Evolutionary conservation across 2,888 invertebrate species (phyloP).

Genomic region (Troides helena): DNA sequence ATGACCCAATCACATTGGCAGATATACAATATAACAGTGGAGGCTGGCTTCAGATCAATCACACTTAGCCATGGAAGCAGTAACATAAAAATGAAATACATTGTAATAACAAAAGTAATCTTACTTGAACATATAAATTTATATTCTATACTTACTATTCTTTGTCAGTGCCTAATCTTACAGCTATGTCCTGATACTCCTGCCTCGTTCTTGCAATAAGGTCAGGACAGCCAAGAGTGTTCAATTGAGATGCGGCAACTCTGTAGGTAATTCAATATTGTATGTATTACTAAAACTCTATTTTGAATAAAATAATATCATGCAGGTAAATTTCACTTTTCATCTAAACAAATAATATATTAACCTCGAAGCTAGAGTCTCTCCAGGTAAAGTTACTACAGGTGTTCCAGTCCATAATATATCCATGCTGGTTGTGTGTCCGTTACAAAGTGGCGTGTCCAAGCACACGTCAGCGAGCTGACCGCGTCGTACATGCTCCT

Average conservation of each 20-base stretch:
- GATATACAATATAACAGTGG: too few relatives aligned
- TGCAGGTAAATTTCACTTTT: too few relatives aligned
- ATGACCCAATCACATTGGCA: too few relatives aligned
- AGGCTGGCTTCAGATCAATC: too few relatives aligned
- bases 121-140: neutral
- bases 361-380: slow-evolving; percentile 86
- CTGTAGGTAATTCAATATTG: slow-evolving; percentile 67
- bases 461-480: slow-evolving; percentile 98
- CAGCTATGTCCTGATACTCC: slow-evolving; percentile 98
- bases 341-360: neutral
- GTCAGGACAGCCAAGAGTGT: slow-evolving; percentile 97
- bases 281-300: too few relatives aligned
- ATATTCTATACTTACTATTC: slow-evolving; percentile 89
- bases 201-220: slow-evolving; percentile 94
- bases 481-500: slow-evolving; percentile 98
- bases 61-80: too few relatives aligned
- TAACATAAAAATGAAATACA: too few relatives aligned
- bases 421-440: slow-evolving; percentile 99
- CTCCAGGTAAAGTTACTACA: slow-evolving; percentile 96
- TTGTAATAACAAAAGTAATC: neutral
- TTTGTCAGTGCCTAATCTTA: slow-evolving; percentile 95
- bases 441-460: slow-evolving; percentile 99
- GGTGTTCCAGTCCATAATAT: slow-evolving; percentile 99
- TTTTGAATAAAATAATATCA: too few relatives aligned
- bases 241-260: slow-evolving; percentile 98